Conservation (phyloP, 1,140 invertebrate genomes). For the Tribolium castaneum region DNA sequence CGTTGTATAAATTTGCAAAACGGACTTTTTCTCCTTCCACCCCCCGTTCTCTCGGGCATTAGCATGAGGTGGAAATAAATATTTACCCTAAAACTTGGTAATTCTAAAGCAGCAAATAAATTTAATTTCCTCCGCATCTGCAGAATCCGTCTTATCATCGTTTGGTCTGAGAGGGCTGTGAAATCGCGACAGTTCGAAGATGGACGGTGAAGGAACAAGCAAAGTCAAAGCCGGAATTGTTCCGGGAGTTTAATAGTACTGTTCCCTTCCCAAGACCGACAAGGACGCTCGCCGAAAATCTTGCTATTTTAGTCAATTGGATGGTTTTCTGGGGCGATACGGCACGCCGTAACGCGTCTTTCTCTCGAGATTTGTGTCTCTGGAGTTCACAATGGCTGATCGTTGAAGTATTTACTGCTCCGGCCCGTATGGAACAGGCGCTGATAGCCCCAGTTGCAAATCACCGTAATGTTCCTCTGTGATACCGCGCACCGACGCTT, state of each 20-base stretch:
- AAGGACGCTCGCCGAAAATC: background rate
- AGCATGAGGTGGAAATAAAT: conserved; percentile 40
- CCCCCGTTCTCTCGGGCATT: background rate
- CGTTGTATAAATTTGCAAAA: background rate
- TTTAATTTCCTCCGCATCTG: conserved; percentile 55
- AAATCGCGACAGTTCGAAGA: conserved; percentile 56
- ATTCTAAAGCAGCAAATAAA: conserved; percentile 52
- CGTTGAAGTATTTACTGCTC: conserved; percentile 60
- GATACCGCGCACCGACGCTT: conserved; percentile 41
- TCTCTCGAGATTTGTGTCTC: conserved; percentile 59
- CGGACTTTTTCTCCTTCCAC: too few species aligned
- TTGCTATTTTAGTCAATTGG: conserved; percentile 34
- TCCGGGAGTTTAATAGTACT: conserved; percentile 26
- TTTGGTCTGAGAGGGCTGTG: conserved; percentile 46
- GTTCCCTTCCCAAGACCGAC: conserved; percentile 8
- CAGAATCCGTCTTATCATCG: conserved; percentile 57
- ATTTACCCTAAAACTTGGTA: conserved; percentile 33
- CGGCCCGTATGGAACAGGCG: conserved; percentile 56
- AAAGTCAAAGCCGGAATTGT: conserved; percentile 42
- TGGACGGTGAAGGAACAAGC: conserved; percentile 57
- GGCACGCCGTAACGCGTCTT: conserved; percentile 53
- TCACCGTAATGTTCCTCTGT: conserved; percentile 60
- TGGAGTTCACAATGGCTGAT: conserved; percentile 60
- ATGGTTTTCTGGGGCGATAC: conserved; percentile 46
- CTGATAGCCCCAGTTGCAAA: conserved; percentile 61